phyloP scores from a whole-genome alignment of 2,888 invertebrate genomes.

The Tachina grossa region DNA sequence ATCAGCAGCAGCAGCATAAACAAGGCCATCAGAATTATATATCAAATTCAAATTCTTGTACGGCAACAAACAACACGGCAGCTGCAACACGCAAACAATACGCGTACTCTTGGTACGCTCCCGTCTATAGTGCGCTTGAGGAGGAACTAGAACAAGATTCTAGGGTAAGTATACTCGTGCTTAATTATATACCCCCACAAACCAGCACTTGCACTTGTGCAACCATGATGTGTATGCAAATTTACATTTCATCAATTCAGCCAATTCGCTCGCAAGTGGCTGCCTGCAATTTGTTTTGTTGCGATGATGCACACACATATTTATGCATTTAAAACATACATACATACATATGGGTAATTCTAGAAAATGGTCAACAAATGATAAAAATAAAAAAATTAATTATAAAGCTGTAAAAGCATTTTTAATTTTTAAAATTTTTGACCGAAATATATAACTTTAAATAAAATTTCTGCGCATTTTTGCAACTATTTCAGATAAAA shows the following conservation, averaged over 20 bases:
- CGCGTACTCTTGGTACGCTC: constrained; percentile 83
- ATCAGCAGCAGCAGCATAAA: constrained; percentile 61
- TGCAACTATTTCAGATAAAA: too few species aligned
- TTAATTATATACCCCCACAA: constrained; percentile 8
- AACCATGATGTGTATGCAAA: background rate
- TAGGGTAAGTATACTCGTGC: constrained; percentile 80
- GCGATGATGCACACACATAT: too few species aligned
- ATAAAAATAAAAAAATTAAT: too few species aligned
- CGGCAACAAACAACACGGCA: constrained; percentile 75
- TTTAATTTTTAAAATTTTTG: too few species aligned
- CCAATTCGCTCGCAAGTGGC: constrained; percentile 14
- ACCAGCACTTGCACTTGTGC: background rate
- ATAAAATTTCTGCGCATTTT: too few species aligned
- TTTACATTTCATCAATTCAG: constrained; percentile 8
- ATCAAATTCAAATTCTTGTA: constrained; percentile 65
- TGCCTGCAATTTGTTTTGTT: constrained; percentile 14
- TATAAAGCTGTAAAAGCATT: too few species aligned
- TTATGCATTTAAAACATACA: too few species aligned
- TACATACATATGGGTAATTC: too few species aligned
- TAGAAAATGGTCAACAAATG: too few species aligned
- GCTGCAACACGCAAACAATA: constrained; percentile 81
- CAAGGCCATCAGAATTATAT: constrained; percentile 68
- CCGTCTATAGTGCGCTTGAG: constrained; percentile 82
- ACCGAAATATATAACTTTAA: too few species aligned
- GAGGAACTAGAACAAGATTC: constrained; percentile 83